A percentile compares a stretch with the other conserved stretches of the same genome.
Conservation (phyloP, 2,113 vertebrate genomes). For the Athene noctua region DNA sequence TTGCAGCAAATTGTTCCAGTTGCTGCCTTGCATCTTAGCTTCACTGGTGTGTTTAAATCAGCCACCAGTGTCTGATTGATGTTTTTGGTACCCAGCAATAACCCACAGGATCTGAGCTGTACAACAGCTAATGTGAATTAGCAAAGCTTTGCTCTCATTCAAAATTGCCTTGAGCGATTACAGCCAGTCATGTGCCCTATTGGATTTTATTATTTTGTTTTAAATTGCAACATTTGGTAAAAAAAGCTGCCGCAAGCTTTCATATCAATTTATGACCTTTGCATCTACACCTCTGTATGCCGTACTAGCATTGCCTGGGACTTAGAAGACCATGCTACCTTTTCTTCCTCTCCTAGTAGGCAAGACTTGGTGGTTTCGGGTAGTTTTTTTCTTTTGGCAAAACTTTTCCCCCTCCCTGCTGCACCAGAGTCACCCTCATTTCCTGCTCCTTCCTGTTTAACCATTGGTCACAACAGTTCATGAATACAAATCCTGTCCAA, state of each 20-base stretch:
- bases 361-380: not conserved
- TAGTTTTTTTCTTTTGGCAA: not conserved
- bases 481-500: not conserved
- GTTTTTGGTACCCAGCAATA: not conserved
- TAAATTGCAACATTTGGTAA: not conserved
- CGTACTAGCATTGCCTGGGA: not conserved
- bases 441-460: not conserved
- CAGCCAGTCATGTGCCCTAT: not conserved
- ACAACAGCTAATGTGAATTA: not conserved
- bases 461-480: not conserved
- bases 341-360: not conserved
- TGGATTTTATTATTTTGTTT: not conserved
- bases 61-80: not conserved
- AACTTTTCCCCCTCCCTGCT: not conserved
- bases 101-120: not conserved
- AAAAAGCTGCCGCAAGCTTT: not conserved
- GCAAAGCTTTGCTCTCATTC: not conserved
- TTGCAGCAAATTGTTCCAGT: not conserved
- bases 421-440: not conserved
- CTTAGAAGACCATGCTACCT: not conserved
- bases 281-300: accelerated
- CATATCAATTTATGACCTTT: not conserved
- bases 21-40: not conserved
- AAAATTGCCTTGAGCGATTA: not conserved
- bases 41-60: accelerated